phyloP scores from a whole-genome alignment of 2,888 invertebrate species.

The Allygus modestus region DNA sequence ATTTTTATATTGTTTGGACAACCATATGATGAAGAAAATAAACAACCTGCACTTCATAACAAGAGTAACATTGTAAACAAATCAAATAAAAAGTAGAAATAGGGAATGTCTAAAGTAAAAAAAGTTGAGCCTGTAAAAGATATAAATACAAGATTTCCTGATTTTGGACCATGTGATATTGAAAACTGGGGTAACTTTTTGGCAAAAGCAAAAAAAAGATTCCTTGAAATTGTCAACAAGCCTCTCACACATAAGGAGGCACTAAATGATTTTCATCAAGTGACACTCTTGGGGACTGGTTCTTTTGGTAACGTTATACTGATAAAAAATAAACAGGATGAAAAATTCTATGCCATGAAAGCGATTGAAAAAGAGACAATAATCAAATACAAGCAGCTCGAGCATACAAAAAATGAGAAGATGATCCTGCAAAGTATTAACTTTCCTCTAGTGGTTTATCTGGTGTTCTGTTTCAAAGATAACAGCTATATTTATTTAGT shows the following conservation, averaged over 20 bases:
- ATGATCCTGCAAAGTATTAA: conserved; percentile 89
- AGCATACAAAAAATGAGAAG: conserved; percentile 85
- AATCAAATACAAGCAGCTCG: conserved; percentile 81
- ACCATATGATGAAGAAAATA: too few relatives aligned
- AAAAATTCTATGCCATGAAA: conserved; percentile 79
- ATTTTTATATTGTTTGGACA: too few relatives aligned
- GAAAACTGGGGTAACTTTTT: conserved; percentile 19
- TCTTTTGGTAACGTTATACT: conserved; percentile 81
- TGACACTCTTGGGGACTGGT: conserved; percentile 76
- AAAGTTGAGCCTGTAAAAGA: background rate
- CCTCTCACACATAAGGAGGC: conserved; percentile 12
- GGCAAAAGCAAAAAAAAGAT: background rate
- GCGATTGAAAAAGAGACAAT: conserved; percentile 81
- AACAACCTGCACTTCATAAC: too few relatives aligned
- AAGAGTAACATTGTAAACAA: too few relatives aligned
- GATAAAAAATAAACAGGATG: conserved; percentile 77
- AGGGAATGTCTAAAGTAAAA: background rate
- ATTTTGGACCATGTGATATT: conserved; percentile 44
- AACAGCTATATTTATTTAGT: conserved; percentile 90
- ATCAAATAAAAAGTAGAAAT: too few relatives aligned
- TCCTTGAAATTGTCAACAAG: conserved; percentile 21
- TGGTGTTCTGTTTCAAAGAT: conserved; percentile 93
- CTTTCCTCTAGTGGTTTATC: conserved; percentile 92
- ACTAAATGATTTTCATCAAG: conserved; percentile 44
- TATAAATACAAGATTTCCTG: conserved; percentile 7